Base-by-base conservation (phyloP, 1,140 invertebrate genomes). In the Potamilus streckersoni region DNA sequence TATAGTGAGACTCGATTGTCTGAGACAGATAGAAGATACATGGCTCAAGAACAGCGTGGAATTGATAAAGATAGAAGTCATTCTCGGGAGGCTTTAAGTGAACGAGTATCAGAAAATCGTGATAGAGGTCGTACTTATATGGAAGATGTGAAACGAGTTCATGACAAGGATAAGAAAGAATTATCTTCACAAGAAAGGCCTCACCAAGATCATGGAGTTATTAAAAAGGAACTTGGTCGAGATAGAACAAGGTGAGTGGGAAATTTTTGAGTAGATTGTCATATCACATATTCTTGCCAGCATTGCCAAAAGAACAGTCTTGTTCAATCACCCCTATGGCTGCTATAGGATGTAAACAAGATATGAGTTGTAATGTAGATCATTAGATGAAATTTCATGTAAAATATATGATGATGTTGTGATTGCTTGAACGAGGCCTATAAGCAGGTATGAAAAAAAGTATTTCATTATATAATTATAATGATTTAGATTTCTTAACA, bases 21-120 rank as follows among this genome's bases (percentile, higher is more conserved):
- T 16, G 83, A 84, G 60, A 84, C 83, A 15, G 83, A 84, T 70
- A 83, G 80, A 69, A 71, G 80, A 63, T 82, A 78, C 62, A 71
- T 73, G 49, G 74, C 77, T 66, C 65, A 79, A 65, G 77, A 79
- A 71, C 73, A 73, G n/a, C 72, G 71, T 58, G 65, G 55, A 69
- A 70, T 71, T 20, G 75, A 71, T 20, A 66, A 69, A 27, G 78
- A 73, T 23, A 69, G 75, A 27, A 73, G 72, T n/a, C 58, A 71
- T 63, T 57, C 65, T 6, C 55, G 79, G 38, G 80, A 82, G 64
- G 64, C 73, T 58, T 55, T 75, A 49, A 70, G 69, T 20, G 67
- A 73, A 59, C 73, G 69, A 49, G 69, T 61, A 27, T 69, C 61
- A 63, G 71, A 68, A 63, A 65, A 67, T 63, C 65, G 73, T 67